Percentiles rank a stretch among this genome's conserved stretches.
Conservation (phyloP, 2,888 invertebrate genomes). For the Tipula helvola region DNA sequence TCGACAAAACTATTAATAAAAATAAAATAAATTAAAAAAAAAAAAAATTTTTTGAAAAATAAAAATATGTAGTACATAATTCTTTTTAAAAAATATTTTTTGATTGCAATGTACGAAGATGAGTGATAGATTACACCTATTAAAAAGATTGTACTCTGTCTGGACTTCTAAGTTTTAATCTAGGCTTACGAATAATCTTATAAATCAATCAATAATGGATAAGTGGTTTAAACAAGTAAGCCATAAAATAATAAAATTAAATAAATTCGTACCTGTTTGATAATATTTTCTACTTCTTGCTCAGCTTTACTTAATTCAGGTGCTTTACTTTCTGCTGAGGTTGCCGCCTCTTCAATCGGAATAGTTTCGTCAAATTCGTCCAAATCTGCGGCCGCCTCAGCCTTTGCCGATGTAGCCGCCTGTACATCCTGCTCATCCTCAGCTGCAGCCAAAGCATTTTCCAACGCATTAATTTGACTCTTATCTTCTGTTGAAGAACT, state of each 20-base stretch:
- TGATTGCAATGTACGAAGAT: conserved; percentile 25
- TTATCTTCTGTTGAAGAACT: conserved; percentile 39
- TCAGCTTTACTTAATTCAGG: conserved; percentile 59
- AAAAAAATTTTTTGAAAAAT: too few species aligned
- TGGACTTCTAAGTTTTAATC: conserved; percentile 23
- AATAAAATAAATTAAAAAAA: too few species aligned
- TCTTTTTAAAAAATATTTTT: too few species aligned
- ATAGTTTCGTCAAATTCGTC: conserved; percentile 94
- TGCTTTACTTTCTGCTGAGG: conserved; percentile 29
- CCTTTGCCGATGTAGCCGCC: conserved; percentile 78
- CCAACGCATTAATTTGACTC: conserved; percentile 51
- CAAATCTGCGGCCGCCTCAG: conserved; percentile 78
- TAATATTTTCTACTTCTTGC: conserved; percentile 54
- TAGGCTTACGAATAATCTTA: conserved; percentile 10
- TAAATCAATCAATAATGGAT: conserved; percentile 7
- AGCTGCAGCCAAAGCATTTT: conserved; percentile 75
- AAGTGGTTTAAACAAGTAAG: conserved; percentile 13
- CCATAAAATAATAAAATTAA: background rate
- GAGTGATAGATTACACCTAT: conserved; percentile 33
- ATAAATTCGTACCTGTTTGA: conserved; percentile 46
- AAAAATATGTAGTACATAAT: too few species aligned
- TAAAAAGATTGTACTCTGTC: conserved; percentile 32
- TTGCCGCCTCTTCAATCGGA: conserved; percentile 56
- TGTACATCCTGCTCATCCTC: conserved; percentile 93
- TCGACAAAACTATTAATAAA: too few species aligned